Evolutionary conservation across 2,113 vertebrate species (phyloP).

Genomic region (Bostrychus sinensis): DNA sequence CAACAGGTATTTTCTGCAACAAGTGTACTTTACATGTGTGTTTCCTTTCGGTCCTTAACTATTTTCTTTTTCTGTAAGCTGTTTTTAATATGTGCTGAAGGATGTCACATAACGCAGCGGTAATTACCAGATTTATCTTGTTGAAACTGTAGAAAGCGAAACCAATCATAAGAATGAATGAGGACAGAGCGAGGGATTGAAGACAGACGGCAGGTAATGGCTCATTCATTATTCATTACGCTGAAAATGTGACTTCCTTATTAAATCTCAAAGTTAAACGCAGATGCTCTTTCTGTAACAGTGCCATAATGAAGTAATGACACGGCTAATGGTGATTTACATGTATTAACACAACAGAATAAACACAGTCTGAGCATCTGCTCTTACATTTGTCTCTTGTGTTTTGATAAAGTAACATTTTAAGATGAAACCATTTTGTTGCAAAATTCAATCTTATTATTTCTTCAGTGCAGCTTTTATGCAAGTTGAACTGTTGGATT

Average conservation of each 20-base stretch:
- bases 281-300: constrained; percentile 25
- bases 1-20: no score
- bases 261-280: constrained; percentile 31
- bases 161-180: constrained; percentile 13
- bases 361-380: not conserved
- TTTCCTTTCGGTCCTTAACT: not conserved
- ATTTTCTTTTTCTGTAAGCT: not conserved
- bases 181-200: constrained; percentile 8
- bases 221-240: constrained; percentile 48
- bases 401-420: no score
- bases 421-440: no score
- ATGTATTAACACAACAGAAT: constrained; percentile 8
- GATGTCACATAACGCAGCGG: not conserved
- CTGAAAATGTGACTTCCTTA: constrained; percentile 33
- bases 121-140: not conserved
- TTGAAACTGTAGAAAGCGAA: constrained; percentile 15
- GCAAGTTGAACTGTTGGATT: no score
- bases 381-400: no score
- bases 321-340: constrained; percentile 20
- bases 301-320: constrained; percentile 13
- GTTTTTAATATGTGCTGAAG: constrained; percentile 11
- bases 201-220: constrained; percentile 40
- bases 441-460: no score
- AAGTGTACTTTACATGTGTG: not conserved
- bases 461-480: no score